A percentile compares a stretch with the other conserved stretches of the same genome.
phyloP scores from a whole-genome alignment of 64 coral and sea anemone genomes.

The Pocillopora verrucosa region DNA sequence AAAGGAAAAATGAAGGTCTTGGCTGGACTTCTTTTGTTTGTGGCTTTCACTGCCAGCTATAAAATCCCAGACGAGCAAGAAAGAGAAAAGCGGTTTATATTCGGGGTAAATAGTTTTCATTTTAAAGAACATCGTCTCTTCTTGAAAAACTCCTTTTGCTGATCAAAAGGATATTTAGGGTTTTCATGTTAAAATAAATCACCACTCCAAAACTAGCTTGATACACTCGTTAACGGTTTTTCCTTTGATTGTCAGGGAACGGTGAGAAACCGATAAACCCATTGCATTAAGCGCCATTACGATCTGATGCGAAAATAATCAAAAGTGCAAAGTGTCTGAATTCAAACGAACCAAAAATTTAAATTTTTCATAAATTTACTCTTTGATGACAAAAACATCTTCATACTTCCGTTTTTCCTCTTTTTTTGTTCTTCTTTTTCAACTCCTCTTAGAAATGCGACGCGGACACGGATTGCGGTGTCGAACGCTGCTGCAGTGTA shows the following conservation, averaged over 20 bases:
- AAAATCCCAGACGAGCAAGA: not conserved
- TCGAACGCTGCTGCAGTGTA: conserved; percentile 14
- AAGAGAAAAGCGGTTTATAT: conserved; percentile 8
- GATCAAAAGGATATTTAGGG: too few species aligned
- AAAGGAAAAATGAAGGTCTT: conserved; percentile 21
- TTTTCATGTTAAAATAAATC: too few species aligned
- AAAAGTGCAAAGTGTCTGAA: too few species aligned
- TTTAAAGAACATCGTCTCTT: not conserved
- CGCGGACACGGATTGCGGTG: conserved; percentile 33
- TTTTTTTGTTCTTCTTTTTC: not conserved
- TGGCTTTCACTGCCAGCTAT: not conserved
- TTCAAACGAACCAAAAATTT: too few species aligned
- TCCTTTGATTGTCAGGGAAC: too few species aligned
- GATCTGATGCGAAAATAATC: too few species aligned
- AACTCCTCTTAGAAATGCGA: conserved; percentile 2
- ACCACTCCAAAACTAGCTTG: too few species aligned
- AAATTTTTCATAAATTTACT: too few species aligned
- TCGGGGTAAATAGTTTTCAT: not conserved
- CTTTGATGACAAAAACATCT: too few species aligned
- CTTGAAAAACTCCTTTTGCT: not conserved
- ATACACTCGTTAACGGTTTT: too few species aligned
- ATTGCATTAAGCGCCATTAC: too few species aligned
- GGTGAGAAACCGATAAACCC: too few species aligned
- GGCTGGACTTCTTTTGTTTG: not conserved
- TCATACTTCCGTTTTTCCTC: not conserved